Conservation (phyloP, 1,140 invertebrate genomes). For the Drosophila saltans region DNA sequence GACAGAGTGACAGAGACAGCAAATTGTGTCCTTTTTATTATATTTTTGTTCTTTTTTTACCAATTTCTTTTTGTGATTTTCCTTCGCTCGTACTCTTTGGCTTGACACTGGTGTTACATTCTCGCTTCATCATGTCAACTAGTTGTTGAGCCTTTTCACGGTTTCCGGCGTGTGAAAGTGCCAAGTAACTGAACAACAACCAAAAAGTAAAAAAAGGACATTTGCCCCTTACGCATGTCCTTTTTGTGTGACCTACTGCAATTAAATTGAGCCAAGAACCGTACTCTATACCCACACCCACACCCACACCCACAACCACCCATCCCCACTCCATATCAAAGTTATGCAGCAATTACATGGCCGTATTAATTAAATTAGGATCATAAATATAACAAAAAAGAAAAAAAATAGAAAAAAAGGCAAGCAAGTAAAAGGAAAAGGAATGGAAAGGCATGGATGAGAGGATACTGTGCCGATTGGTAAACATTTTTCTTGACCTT, state of each 20-base stretch:
- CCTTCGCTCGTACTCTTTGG: constrained; percentile 24
- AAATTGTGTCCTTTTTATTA: constrained; percentile 40
- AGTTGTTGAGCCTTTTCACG: constrained; percentile 58
- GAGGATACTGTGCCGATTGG: constrained; percentile 22
- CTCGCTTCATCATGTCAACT: constrained; percentile 41
- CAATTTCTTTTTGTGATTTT: constrained; percentile 13
- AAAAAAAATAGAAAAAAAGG: not conserved
- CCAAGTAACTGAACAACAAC: not conserved
- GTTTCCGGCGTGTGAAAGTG: constrained; percentile 36
- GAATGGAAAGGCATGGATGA: not conserved
- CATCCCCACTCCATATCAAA: not conserved
- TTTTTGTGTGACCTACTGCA: constrained; percentile 19
- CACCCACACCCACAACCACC: not conserved
- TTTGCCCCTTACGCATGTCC: constrained; percentile 3
- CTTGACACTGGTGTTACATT: constrained; percentile 47
- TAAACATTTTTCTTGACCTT: constrained; percentile 27
- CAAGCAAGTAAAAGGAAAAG: not conserved
- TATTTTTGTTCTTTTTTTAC: not conserved
- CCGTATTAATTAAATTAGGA: constrained; percentile 71
- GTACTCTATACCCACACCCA: not conserved
- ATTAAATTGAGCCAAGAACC: constrained; percentile 66
- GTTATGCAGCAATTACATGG: constrained; percentile 23
- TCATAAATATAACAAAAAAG: constrained; percentile 32
- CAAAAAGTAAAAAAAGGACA: constrained; percentile 10
- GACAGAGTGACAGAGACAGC: constrained; percentile 28